These are phyloP conservation scores for Papilio polyxenes DNA, from an alignment of 1,140 invertebrate species.

Conservation along the genomic window DNA sequence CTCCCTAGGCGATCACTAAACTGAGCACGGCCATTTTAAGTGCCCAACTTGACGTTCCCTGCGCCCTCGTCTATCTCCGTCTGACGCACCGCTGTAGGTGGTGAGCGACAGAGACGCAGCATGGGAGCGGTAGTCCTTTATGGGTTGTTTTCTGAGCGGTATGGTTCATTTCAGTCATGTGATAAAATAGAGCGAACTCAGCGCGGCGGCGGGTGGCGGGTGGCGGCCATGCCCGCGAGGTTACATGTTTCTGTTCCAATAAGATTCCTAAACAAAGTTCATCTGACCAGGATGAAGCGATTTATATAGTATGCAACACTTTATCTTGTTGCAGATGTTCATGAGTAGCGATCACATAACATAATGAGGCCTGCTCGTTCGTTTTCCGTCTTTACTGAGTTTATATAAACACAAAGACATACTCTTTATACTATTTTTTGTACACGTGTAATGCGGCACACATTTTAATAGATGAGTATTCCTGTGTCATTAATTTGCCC, in stretches of 20 bases:
- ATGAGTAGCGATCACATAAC: background rate
- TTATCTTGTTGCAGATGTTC: background rate
- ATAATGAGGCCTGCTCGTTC: too few species aligned
- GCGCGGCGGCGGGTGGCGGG: background rate
- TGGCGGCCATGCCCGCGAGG: background rate
- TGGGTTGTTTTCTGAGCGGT: slow-evolving; percentile 28
- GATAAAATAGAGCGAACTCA: slow-evolving; percentile 7
- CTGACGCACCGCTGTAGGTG: background rate
- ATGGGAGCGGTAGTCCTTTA: slow-evolving; percentile 61
- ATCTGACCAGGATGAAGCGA: background rate
- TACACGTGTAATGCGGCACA: background rate
- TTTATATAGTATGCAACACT: too few species aligned
- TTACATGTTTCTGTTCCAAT: background rate
- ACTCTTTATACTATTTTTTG: background rate
- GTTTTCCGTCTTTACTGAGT: background rate
- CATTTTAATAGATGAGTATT: too few species aligned
- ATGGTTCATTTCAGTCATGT: slow-evolving; percentile 36
- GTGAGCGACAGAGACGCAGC: slow-evolving; percentile 48
- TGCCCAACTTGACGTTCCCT: slow-evolving; percentile 65
- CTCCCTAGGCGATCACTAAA: slow-evolving; percentile 78
- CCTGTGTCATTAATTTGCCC: too few species aligned
- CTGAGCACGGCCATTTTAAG: slow-evolving; percentile 79
- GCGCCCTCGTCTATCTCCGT: slow-evolving; percentile 52
- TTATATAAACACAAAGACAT: background rate
- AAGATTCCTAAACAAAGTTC: background rate